Percentiles rank a stretch among this genome's conserved stretches.
phyloP scores from a whole-genome alignment of 1,140 invertebrate genomes.

The Holotrichia oblita region DNA sequence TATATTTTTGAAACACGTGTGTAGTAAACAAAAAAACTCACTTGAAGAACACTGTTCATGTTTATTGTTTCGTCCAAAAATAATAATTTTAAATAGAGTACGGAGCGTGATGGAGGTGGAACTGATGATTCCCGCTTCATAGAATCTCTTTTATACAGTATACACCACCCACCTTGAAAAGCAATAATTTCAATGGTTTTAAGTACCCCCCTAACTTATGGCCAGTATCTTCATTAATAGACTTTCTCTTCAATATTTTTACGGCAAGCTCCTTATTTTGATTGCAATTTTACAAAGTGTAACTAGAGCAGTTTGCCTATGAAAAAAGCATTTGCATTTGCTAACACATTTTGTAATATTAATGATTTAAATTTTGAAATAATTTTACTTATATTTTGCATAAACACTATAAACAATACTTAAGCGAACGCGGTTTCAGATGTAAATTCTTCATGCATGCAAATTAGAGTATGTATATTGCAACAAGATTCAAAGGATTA shows the following conservation, averaged over 20 bases:
- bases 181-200: not conserved
- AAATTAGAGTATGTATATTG: no score
- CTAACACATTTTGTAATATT: not conserved
- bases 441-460: no score
- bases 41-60: conserved; percentile 28
- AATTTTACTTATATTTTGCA: not conserved
- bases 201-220: conserved; percentile 7
- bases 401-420: not conserved
- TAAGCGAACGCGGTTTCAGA: no score
- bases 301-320: not conserved
- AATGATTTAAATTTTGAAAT: not conserved
- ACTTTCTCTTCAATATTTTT: conserved; percentile 5
- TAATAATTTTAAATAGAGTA: not conserved
- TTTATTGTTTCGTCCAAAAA: not conserved
- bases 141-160: conserved; percentile 43
- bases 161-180: conserved; percentile 14
- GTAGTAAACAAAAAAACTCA: conserved; percentile 25
- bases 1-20: not conserved
- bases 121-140: conserved; percentile 28
- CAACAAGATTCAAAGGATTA: no score
- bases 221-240: conserved; percentile 22
- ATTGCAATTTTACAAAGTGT: not conserved
- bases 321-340: not conserved
- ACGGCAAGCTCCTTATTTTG: not conserved
- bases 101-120: not conserved